These are phyloP conservation scores for Muraenolepis orangiensis DNA, from an alignment of 2,797 vertebrate species.

Conservation along the genomic window DNA sequence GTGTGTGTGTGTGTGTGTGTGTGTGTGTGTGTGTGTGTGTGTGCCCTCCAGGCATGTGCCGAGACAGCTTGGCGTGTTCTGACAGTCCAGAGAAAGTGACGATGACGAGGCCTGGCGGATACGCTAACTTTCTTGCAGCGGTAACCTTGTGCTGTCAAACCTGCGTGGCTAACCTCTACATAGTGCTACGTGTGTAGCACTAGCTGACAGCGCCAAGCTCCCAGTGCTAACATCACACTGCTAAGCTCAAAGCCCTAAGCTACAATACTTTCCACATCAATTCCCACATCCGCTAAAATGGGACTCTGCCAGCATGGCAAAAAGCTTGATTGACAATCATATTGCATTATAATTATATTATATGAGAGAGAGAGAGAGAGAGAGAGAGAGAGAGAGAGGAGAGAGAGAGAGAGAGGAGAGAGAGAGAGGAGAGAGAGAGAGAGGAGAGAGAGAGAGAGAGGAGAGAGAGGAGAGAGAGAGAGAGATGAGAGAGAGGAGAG, in stretches of 20 bases:
- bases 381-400: too few species aligned
- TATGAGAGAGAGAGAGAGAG: too few species aligned
- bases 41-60: not conserved
- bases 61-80: not conserved
- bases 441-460: too few species aligned
- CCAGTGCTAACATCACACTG: too few species aligned
- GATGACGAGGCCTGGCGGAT: not conserved
- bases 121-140: not conserved
- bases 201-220: not conserved
- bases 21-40: not conserved
- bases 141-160: not conserved
- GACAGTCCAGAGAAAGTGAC: not conserved
- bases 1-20: not conserved
- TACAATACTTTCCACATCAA: not conserved
- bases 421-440: too few species aligned
- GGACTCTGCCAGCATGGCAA: not conserved
- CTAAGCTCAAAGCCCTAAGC: not conserved
- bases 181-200: not conserved
- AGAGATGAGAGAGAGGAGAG: too few species aligned
- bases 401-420: too few species aligned
- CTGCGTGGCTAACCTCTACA: not conserved
- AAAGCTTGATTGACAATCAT: constrained; percentile 1
- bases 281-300: not conserved
- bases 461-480: too few species aligned
- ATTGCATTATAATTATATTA: not conserved